Evolutionary conservation across 64 coral and sea anemone genomes (phyloP), one percentile per base, ranked within the genome.

Genomic region (Porites lutea): DNA sequence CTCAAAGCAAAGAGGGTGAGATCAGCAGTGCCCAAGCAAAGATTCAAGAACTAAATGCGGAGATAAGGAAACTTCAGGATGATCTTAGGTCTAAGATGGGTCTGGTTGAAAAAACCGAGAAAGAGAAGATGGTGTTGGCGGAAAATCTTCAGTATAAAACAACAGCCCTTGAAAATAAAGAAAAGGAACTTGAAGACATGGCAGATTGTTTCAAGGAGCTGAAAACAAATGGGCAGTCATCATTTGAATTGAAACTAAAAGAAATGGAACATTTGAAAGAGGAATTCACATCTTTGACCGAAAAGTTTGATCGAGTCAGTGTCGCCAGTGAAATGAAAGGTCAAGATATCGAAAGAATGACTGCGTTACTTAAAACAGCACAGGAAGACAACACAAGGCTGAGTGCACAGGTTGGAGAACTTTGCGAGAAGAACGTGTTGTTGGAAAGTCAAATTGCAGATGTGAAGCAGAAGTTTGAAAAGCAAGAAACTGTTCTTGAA

Each of bases 181-280:
- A 85, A 86, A 91, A 58, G 18, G 43, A 81, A 73, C 19, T 92
- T 3, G 43, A 55, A 19, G 89, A 82, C 10, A 48, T 82, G 43
- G 49, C 62, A 37, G 65, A 90, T 9, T 70, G 37, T 55, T 46
- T 81, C 61, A 13, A 19, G 6, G 53, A 48, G 1, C 45, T 90
- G 6, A 79, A 67, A 13, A n/a, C 65, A 82, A 82, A 48, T 67
- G 74, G 74, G 13, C 74, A 89, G 27, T 89, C 87, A 89, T 13
- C 59, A 12, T 13, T 52, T 79, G 74, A 82, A 23, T 13, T 6
- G 12, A 82, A 23, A 82, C 22, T 82, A 10, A 7, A 20, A 59
- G 65, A 87, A 58, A 43, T 87, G 14, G 83, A 87, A 58, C 11
- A 43, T 45, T 52, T 71, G 64, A 87, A 72, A 53, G 72, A 50